phyloP scores from a whole-genome alignment of 2,797 vertebrate genomes.

The Lateolabrax maculatus region DNA sequence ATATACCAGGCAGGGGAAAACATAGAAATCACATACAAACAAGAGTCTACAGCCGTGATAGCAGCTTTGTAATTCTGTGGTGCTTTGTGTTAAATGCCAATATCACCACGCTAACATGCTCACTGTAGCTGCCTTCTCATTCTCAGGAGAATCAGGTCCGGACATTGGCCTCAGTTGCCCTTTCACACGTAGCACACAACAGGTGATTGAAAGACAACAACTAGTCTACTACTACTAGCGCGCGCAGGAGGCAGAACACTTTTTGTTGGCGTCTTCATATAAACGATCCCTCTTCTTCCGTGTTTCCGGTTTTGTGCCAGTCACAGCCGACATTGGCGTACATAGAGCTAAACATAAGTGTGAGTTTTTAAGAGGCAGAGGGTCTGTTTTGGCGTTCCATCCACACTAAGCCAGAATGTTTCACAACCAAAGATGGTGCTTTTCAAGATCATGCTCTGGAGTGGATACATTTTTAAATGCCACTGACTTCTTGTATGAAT shows the following conservation, averaged over 20 bases:
- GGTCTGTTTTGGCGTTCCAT: not conserved
- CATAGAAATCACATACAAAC: not conserved
- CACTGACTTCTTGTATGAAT: not conserved
- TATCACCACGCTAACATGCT: not conserved
- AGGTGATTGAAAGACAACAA: no score
- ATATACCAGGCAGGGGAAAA: not conserved
- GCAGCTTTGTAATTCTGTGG: not conserved
- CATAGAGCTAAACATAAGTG: not conserved
- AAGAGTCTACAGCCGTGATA: not conserved
- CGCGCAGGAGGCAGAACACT: no score
- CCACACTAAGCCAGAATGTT: not conserved
- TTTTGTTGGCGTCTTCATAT: no score
- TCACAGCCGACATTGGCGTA: no score
- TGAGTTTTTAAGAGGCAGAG: not conserved
- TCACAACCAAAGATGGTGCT: not conserved
- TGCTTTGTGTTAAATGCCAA: not conserved
- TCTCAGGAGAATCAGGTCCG: no score
- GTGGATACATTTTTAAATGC: not conserved
- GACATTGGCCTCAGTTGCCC: no score
- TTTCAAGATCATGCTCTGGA: not conserved
- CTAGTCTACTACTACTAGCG: no score
- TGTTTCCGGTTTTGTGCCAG: no score
- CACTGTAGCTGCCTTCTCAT: not conserved
- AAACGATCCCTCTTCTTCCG: no score
- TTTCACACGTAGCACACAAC: no score